Base-by-base conservation (phyloP, 1,140 invertebrate species). In the Bombus polaris region DNA sequence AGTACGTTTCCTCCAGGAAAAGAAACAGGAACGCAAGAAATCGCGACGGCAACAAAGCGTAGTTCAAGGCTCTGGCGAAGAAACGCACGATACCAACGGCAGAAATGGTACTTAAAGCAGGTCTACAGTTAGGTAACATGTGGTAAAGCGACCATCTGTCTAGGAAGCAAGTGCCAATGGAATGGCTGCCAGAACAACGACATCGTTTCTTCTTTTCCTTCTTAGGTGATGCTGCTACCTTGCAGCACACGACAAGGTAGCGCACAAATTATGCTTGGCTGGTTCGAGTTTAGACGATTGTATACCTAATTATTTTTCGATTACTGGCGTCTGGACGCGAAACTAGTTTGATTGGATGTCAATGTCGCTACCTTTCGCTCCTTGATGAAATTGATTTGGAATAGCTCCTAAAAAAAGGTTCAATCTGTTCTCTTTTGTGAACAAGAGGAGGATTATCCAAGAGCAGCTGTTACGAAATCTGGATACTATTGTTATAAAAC, bases 121-220 rank as follows among this genome's bases (percentile, higher is more conserved):
- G 82, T 57, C 87, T 89, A 90, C 92, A 93, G 90, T 91, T 93
- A 92, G 91, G 85, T 84, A 92, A 90, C 91, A 93, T 93, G 90
- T 93, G 92, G 89, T 83, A 82, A 92, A 90, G 84, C 76, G 87
- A 89, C 92, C 92, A 93, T 93, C 92, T 93, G 92, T 92, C 91
- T 93, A 92, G 91, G 92, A 93, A 93, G 87, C 90, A 39, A 76
- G 78, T 79, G 57, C 72, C 70, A 72, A 35, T n/a, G 35, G 25
- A 53, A 83, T 65, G 65, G 47, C 74, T 53, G 44, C 39, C 37
- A 66, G 81, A 89, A 85, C 73, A 70, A 82, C 78, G 65, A 59
- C 81, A 62, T 70, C 59, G 68, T 65, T 59, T 18, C 25, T 53
- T 73, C 53, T 22, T 70, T 57, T 66, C 66, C 66, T 25, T 37